Base-by-base conservation (phyloP, 2,797 vertebrate species). In the Limosa lapponica region DNA sequence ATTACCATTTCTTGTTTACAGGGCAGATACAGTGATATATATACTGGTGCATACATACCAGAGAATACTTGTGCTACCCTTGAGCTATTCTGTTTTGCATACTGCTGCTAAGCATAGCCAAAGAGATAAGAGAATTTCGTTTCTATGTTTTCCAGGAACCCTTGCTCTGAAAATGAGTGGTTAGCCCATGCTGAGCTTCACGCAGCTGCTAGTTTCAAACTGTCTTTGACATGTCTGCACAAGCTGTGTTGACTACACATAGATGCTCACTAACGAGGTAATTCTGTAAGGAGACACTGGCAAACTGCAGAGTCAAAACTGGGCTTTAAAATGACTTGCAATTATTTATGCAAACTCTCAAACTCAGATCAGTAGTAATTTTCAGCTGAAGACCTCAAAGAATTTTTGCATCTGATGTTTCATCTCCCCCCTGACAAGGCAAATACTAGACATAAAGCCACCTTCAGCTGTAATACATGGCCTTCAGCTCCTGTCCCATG, bases 181-280 rank as follows among this genome's bases (percentile, higher is more conserved):
- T 71, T 90, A 91, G 64, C 30, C 67, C 34, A 8, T 49, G 77
- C 77, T 72, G 58, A 87, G 73, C 52, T 94, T 90, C 64, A 70
- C 0, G 0, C 51, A 85, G 51, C 74, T 74, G 57, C 49, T 65
- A 25, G 57, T 91, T 86, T 81, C 82, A 88, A 78, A 72, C 67
- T 37, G 51, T 44, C 74, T 87, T 93, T 73, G 75, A 81, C 91
- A 28, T n/a, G 94, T 78, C 88, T 86, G 75, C 69, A 79, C 95
- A 93, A 78, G 94, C 54, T 69, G 37, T 30, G 16, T 46, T 85
- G 85, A 32, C 39, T 88, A 64, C 1, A 15, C 15, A 13, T 11
- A 57, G 44, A 36, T 83, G 79, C 61, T 95, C 49, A 23, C 79
- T 49, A 74, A 70, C 0, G 3, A 83, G 48, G 52, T 74, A 87